Percentiles rank a stretch among this genome's conserved stretches.
Conservation (phyloP, 1,140 invertebrate genomes). For the Venturia canescens region DNA sequence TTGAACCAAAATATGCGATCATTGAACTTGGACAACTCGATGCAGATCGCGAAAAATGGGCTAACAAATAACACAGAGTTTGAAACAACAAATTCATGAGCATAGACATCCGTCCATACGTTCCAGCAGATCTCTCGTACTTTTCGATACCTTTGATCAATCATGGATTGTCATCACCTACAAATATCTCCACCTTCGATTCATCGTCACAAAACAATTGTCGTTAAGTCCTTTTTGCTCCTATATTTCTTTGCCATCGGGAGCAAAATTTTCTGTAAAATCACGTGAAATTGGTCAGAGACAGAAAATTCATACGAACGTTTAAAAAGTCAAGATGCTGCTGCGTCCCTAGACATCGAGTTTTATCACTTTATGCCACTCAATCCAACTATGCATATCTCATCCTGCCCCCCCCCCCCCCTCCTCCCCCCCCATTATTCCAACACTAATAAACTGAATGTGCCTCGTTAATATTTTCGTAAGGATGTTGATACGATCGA, state of each 20-base stretch:
- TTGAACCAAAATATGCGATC: no score
- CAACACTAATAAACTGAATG: slow-evolving; percentile 43
- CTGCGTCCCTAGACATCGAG: no score
- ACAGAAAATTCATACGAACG: background rate
- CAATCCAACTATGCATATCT: slow-evolving; percentile 30
- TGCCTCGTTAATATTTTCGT: slow-evolving; percentile 53
- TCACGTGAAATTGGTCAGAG: background rate
- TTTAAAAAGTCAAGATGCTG: no score
- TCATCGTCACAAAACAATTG: background rate
- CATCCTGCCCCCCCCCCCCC: no score
- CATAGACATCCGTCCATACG: slow-evolving; percentile 46
- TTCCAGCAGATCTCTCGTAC: slow-evolving; percentile 74
- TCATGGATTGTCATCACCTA: slow-evolving; percentile 45
- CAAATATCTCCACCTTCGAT: background rate
- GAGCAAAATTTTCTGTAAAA: background rate
- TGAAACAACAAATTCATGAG: slow-evolving; percentile 28
- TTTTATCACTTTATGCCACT: slow-evolving; percentile 26
- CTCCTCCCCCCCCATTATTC: background rate
- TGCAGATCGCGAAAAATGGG: no score
- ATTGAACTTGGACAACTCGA: no score
- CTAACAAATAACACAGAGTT: background rate
- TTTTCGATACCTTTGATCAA: slow-evolving; percentile 53
- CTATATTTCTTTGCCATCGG: background rate
- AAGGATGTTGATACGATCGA: slow-evolving; percentile 42
- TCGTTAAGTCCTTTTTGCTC: slow-evolving; percentile 25